phyloP scores from a whole-genome alignment of 2,113 vertebrate species.

The Anseranas semipalmata region DNA sequence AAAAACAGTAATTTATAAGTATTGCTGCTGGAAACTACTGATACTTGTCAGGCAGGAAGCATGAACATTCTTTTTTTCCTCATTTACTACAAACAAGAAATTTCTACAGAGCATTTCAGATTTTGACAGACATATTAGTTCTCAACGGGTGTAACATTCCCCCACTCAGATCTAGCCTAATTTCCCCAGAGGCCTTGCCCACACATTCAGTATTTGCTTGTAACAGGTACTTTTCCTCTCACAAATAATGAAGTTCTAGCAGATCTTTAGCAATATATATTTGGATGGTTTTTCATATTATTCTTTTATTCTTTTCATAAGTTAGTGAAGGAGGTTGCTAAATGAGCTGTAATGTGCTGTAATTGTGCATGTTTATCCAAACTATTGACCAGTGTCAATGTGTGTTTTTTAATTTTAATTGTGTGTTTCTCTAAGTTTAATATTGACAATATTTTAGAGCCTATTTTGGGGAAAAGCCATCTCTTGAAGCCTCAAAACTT shows the following conservation, averaged over 20 bases:
- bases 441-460: neutral
- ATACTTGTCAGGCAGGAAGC: neutral
- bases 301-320: neutral
- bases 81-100: neutral
- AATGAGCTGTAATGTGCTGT: neutral
- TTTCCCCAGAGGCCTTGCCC: neutral
- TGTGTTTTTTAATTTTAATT: neutral
- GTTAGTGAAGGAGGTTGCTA: neutral
- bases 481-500: neutral
- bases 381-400: neutral
- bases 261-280: neutral
- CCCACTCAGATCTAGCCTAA: neutral
- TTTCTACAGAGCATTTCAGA: neutral
- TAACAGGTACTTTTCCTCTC: neutral
- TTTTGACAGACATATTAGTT: neutral
- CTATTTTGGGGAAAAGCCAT: neutral
- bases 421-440: neutral
- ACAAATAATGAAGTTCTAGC: neutral
- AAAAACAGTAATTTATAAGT: neutral
- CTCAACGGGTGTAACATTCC: neutral
- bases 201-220: neutral
- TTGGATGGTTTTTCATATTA: neutral
- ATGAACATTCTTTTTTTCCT: neutral
- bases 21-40: neutral
- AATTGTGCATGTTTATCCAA: neutral